Evolutionary conservation across 2,888 invertebrate genomes (phyloP).

Genomic region (Epirrhoe tristata): DNA sequence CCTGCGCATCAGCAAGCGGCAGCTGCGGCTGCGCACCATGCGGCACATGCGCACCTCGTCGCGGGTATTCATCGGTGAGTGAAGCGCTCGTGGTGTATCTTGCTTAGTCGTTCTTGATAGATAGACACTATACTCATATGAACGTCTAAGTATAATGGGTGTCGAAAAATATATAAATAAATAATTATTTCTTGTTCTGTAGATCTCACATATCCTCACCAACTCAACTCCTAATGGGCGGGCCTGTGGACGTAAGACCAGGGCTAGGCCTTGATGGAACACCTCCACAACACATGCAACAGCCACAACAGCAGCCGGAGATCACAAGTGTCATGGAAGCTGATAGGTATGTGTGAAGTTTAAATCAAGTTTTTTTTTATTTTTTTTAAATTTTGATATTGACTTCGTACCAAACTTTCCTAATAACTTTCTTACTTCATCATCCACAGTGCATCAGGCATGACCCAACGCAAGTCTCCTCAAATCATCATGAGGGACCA

Average conservation of each 20-base stretch:
- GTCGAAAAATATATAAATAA: too few relatives aligned
- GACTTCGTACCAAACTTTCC: neutral
- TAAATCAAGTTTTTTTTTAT: too few relatives aligned
- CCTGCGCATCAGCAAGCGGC: conserved; percentile 82
- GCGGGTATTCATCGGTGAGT: conserved; percentile 87
- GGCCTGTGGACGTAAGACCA: conserved; percentile 74
- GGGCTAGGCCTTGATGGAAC: conserved; percentile 74
- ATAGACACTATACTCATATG: too few relatives aligned
- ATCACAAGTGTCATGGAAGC: conserved; percentile 83
- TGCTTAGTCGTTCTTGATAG: too few relatives aligned
- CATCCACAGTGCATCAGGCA: conserved; percentile 69
- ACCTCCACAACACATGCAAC: conserved; percentile 74
- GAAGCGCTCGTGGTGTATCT: too few relatives aligned
- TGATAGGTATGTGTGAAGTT: conserved; percentile 65
- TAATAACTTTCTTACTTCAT: neutral
- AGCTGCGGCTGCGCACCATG: conserved; percentile 79
- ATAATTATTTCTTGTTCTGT: conserved; percentile 19
- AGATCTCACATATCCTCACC: conserved; percentile 83
- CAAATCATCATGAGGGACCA: conserved; percentile 64
- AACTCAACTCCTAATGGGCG: conserved; percentile 78
- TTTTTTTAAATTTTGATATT: too few relatives aligned
- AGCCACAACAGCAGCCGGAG: conserved; percentile 74
- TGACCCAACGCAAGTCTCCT: conserved; percentile 77
- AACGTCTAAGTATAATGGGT: too few relatives aligned
- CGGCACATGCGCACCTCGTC: conserved; percentile 89